phyloP scores from a whole-genome alignment of 2,888 invertebrate species.

The Dolichomitus sp. region DNA sequence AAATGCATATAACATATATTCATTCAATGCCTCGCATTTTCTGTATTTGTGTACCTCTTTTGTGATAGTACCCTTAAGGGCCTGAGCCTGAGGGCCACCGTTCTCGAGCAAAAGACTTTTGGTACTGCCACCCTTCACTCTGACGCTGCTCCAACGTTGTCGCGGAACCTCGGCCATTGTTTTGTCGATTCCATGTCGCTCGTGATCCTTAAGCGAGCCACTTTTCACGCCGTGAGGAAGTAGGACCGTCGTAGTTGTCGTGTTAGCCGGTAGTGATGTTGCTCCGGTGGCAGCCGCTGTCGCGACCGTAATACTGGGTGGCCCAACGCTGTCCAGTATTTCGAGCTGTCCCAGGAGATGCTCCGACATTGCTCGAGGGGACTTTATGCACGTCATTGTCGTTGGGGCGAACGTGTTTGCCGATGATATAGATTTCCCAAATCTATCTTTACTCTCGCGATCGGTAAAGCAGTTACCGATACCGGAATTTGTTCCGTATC shows the following conservation, averaged over 20 bases:
- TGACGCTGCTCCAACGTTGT: conserved; percentile 84
- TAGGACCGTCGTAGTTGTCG: conserved; percentile 46
- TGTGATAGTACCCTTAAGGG: conserved; percentile 78
- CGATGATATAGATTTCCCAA: conserved; percentile 81
- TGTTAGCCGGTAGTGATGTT: conserved; percentile 32
- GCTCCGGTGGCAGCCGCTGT: conserved; percentile 64
- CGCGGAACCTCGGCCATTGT: conserved; percentile 77
- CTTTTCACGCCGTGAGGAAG: conserved; percentile 73
- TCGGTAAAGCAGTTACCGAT: not conserved
- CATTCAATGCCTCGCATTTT: not conserved
- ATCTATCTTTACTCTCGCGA: conserved; percentile 76
- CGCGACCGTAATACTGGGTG: conserved; percentile 76
- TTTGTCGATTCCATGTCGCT: conserved; percentile 75
- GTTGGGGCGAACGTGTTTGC: conserved; percentile 81
- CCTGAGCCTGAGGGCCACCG: conserved; percentile 81
- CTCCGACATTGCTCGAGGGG: conserved; percentile 83
- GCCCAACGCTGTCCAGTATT: conserved; percentile 69
- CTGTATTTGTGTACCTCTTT: conserved; percentile 80
- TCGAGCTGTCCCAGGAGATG: conserved; percentile 83
- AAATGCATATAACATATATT: not conserved
- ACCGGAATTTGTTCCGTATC: not conserved
- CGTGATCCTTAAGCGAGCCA: conserved; percentile 80
- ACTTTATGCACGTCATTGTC: conserved; percentile 84
- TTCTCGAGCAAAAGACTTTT: conserved; percentile 84
- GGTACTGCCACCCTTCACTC: conserved; percentile 83